Base-by-base conservation (phyloP, 2,113 vertebrate genomes). In the Clarias macrocephalus region DNA sequence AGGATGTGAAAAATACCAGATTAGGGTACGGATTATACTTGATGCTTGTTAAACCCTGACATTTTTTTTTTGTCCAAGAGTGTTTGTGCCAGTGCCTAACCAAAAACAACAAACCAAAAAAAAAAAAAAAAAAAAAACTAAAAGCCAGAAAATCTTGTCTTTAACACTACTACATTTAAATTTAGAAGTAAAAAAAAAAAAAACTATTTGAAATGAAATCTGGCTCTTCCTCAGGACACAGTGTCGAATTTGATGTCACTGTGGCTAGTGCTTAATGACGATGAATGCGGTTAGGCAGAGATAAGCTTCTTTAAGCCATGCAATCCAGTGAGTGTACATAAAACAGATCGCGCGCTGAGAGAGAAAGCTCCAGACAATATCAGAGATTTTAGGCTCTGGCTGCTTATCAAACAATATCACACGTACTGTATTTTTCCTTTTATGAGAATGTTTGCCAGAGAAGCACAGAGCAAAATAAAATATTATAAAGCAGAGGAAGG, bases 281-380 rank as follows among this genome's bases (percentile, higher is more conserved):
- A n/a, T 0, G 85, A 89, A 89, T 86, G 62, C 57, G 70, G 92
- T 92, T 92, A 92, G 88, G 84, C 54, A 6, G 85, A 83, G 89
- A 90, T 95, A 94, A 95, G 93, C 94, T 92, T 94, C 94, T 95
- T 95, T 93, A 91, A 80, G 90, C 79, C 21, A 68, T 88, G 89
- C 90, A 92, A 93, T 94, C 93, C 85, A 88, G 59, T 11, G 56
- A 72, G 85, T 37, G 60, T 90, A 90, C 90, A 82, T 90, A 89
- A 89, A 93, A 92, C 87, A 90, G 87, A 91, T 82, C 84, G 92
- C 89, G 88, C 89, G 25, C 62, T 10, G 68, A 82, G 88, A 88
- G 89, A 89, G 66, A 88, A 89, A 16, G 68, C 76, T 9, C 4
- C 79, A 82, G 33, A 48, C 9, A 30, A 82, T 66, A 48, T 62